Base-by-base conservation (phyloP, 2,888 invertebrate species). In the Pyrgus malvae region DNA sequence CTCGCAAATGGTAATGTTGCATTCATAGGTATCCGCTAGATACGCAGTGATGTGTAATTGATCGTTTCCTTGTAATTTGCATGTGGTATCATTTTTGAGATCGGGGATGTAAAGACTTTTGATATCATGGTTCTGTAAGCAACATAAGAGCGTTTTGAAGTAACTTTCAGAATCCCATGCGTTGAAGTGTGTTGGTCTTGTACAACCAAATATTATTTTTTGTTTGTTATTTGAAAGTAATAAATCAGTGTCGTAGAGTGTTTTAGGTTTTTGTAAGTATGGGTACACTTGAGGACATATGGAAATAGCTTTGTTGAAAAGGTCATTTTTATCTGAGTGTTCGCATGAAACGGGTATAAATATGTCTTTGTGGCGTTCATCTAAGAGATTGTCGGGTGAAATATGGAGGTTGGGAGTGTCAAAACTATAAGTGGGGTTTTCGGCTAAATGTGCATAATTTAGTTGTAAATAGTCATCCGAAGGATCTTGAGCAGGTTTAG, bases 151-250 rank as follows among this genome's bases (percentile, higher is more conserved):
- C 0, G 65, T 35, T 64, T 71, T 72, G 9, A 70, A 72, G 55
- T 72, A 71, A 40, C 63, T 69, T 64, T 71, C 69, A 1, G 65
- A 53, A 37, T 68, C 65, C 67, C 70, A 69, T 4, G 67, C 58
- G 35, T 65, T 60, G 29, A 48, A 60, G 27, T 69, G 58, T 12
- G 50, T 61, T 0, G 67, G 65, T 59, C 68, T 60, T 6, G 69
- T 58, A 38, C 37, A 16, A 3, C 48, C 53, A 23, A 57, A 19
- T 5, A 38, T 25, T 31, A 44, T 44, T 17, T 44, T 44, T 31
- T 44, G 44, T 17, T 31, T 45, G 19, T n/a, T 44, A 40, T 44
- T 45, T 12, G 45, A 45, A 7, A 64, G 35, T n/a, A 69, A 27
- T 16, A 27, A 27, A 9, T 27, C 27, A 6, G 27, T 33, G 3